Conservation (phyloP, 2,888 invertebrate species). For the Spatulosminthurus flaviceps region DNA sequence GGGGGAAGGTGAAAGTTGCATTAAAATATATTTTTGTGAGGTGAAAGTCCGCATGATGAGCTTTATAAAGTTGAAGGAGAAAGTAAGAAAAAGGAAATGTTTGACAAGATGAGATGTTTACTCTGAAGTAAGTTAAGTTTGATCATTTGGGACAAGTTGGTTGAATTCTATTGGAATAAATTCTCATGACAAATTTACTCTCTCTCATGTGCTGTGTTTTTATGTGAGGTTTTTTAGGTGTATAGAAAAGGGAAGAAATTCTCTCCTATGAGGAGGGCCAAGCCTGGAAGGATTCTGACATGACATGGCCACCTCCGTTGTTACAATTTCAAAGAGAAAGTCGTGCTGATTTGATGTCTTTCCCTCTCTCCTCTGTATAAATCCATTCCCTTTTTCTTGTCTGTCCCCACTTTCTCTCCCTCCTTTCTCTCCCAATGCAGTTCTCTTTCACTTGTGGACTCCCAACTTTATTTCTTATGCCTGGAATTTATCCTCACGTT, state of each 20-base stretch:
- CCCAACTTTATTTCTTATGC: too few relatives aligned
- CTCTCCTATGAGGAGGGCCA: too few relatives aligned
- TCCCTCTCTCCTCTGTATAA: background rate
- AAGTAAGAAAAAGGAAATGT: background rate
- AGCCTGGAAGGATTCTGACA: too few relatives aligned
- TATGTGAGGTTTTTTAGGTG: background rate
- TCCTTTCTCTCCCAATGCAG: background rate
- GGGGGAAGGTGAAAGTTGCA: too few relatives aligned
- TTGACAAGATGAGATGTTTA: background rate
- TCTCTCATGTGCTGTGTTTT: background rate
- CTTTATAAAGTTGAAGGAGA: background rate
- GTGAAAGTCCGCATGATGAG: background rate
- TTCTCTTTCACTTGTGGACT: too few relatives aligned
- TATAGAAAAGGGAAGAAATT: too few relatives aligned
- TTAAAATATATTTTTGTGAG: too few relatives aligned
- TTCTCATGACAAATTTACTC: conserved; percentile 36
- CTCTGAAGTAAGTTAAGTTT: conserved; percentile 17
- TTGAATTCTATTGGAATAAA: conserved; percentile 15
- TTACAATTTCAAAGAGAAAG: too few relatives aligned
- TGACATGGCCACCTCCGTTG: too few relatives aligned
- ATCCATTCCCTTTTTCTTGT: background rate
- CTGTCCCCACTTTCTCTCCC: background rate
- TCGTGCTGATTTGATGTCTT: background rate
- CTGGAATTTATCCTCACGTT: too few relatives aligned
- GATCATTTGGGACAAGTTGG: conserved; percentile 26